Percentiles rank a stretch among this genome's conserved stretches.
phyloP scores from a whole-genome alignment of 2,888 invertebrate species.

The Limnephilus auricula region DNA sequence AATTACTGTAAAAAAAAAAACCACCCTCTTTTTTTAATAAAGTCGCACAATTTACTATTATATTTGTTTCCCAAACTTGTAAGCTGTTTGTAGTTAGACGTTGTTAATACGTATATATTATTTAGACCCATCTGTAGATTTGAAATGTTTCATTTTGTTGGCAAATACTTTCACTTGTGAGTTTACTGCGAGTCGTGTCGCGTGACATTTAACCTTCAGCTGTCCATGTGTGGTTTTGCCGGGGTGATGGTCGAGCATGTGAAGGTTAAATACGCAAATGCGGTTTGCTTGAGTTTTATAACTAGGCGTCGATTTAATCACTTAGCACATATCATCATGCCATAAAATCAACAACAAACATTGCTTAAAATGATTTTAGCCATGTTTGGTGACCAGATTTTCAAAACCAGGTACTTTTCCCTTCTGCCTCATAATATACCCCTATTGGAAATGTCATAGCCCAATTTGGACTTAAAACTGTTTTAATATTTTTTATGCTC shows the following conservation, averaged over 20 bases:
- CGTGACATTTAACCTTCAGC: background rate
- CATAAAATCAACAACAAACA: background rate
- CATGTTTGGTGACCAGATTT: background rate
- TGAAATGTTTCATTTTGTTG: slow-evolving; percentile 3
- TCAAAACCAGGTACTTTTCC: background rate
- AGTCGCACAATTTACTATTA: slow-evolving; percentile 12
- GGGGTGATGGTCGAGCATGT: background rate
- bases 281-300: background rate
- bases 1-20: background rate
- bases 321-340: background rate
- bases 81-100: slow-evolving; percentile 21
- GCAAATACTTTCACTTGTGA: background rate
- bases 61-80: slow-evolving; percentile 8
- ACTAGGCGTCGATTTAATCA: background rate
- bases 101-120: background rate
- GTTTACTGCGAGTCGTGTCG: background rate
- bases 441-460: too few relatives aligned
- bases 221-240: background rate
- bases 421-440: background rate
- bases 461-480: too few relatives aligned
- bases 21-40: background rate
- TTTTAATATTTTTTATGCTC: too few relatives aligned
- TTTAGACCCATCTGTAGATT: slow-evolving; percentile 14
- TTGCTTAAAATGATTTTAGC: background rate
- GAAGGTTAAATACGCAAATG: background rate